Evolutionary conservation across 92 coral and sea anemone species (phyloP).

Genomic region (Isaurus tuberculatus): DNA sequence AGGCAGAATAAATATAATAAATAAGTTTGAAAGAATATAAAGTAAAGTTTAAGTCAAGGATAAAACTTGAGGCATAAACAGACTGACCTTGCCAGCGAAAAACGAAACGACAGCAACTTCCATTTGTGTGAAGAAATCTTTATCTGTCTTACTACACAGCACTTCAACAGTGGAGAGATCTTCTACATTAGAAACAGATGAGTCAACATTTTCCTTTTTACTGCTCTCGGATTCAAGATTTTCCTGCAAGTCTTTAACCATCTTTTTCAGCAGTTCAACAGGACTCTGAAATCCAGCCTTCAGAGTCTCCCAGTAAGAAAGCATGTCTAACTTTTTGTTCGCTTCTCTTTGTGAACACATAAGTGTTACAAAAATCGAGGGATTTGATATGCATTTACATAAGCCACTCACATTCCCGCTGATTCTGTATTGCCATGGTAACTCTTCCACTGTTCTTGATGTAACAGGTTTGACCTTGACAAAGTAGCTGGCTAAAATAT

Average conservation of each 20-base stretch:
- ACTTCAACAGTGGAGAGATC: slow-evolving; percentile 62
- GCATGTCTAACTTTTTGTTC: slow-evolving; percentile 64
- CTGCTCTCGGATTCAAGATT: slow-evolving; percentile 43
- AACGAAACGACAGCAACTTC: slow-evolving; percentile 69
- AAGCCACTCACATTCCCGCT: slow-evolving; percentile 75
- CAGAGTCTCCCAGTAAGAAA: slow-evolving; percentile 79
- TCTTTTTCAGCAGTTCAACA: slow-evolving; percentile 65
- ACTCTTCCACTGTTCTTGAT: slow-evolving; percentile 80
- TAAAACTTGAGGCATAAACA: background rate
- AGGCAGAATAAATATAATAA: background rate
- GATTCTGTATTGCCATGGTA: slow-evolving; percentile 94
- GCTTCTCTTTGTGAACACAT: slow-evolving; percentile 54
- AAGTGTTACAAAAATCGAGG: slow-evolving; percentile 71
- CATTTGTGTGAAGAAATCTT: slow-evolving; percentile 63
- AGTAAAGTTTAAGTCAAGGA: background rate
- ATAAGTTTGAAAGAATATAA: too few relatives aligned
- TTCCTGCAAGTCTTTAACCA: slow-evolving; percentile 62
- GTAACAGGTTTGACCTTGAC: slow-evolving; percentile 60
- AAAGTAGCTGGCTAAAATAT: slow-evolving; percentile 83
- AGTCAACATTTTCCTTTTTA: slow-evolving; percentile 26
- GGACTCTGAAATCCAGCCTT: slow-evolving; percentile 57
- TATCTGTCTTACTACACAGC: slow-evolving; percentile 58
- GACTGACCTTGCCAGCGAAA: slow-evolving; percentile 67
- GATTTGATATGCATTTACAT: slow-evolving; percentile 64
- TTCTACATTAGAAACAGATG: slow-evolving; percentile 41